These are phyloP conservation scores for Neoarius graeffei DNA, from an alignment of 2,113 vertebrate genomes.

Conservation along the genomic window DNA sequence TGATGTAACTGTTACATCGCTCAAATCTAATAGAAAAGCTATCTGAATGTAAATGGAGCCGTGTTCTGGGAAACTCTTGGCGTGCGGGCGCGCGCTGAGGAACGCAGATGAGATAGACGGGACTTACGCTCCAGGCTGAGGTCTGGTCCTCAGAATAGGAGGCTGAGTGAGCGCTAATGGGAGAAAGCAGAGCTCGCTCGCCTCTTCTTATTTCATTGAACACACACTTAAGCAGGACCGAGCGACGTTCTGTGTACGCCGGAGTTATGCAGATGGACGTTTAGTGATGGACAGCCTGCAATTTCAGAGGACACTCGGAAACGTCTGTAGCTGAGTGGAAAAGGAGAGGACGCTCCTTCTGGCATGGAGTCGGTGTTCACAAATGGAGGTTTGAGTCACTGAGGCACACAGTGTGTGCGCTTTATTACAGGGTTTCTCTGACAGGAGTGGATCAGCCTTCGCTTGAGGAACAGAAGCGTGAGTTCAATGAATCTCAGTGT, in stretches of 20 bases:
- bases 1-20: slow-evolving; percentile 64
- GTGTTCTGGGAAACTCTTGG: slow-evolving; percentile 56
- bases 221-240: slow-evolving; percentile 55
- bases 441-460: slow-evolving; percentile 3
- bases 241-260: slow-evolving; percentile 60
- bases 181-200: slow-evolving; percentile 49
- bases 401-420: slow-evolving; percentile 27
- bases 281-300: slow-evolving; percentile 57
- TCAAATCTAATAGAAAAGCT: slow-evolving; percentile 77
- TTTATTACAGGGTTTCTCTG: slow-evolving; percentile 36
- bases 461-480: slow-evolving; percentile 20
- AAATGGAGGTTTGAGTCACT: slow-evolving; percentile 58
- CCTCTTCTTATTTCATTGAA: slow-evolving; percentile 69
- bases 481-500: slow-evolving; percentile 14
- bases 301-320: slow-evolving; percentile 59
- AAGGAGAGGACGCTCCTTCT: not conserved
- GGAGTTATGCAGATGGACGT: slow-evolving; percentile 66
- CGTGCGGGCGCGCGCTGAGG: slow-evolving; percentile 51
- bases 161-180: slow-evolving; percentile 15
- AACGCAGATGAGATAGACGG: slow-evolving; percentile 51
- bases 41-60: slow-evolving; percentile 73
- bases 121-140: not conserved
- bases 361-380: slow-evolving; percentile 33
- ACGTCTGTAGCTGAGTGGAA: slow-evolving; percentile 54
- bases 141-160: slow-evolving; percentile 27